Conservation (phyloP, 2,797 vertebrate species). For the Calcarius lapponicus region DNA sequence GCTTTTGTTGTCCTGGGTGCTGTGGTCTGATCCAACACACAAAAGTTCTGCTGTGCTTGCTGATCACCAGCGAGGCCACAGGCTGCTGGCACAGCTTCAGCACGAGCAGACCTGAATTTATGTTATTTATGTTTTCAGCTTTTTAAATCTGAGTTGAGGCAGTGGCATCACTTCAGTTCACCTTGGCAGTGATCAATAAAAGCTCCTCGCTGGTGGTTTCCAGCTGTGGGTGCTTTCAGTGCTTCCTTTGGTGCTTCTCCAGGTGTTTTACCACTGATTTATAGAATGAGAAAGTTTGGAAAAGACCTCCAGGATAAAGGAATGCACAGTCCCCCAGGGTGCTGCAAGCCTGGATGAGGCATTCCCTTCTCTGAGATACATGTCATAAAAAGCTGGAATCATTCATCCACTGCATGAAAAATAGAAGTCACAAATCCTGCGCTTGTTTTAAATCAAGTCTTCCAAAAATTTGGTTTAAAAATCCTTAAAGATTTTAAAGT, state of each 20-base stretch:
- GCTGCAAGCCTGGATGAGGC: not conserved
- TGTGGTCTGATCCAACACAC: not conserved
- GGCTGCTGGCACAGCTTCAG: not conserved
- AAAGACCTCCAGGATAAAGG: not conserved
- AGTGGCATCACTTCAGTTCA: not conserved
- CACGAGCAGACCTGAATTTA: not conserved
- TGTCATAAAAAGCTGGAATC: not conserved
- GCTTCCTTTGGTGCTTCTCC: not conserved
- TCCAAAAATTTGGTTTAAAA: not conserved
- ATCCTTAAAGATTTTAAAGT: not conserved
- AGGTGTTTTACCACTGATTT: not conserved
- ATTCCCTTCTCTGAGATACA: too few relatives aligned
- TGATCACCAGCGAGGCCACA: not conserved
- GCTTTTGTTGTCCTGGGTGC: slow-evolving; percentile 4
- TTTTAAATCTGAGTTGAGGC: not conserved
- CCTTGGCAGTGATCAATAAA: not conserved
- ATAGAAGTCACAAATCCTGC: not conserved
- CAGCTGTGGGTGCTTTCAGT: not conserved
- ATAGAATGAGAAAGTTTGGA: not conserved
- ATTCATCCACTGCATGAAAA: not conserved
- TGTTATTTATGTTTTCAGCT: not conserved
- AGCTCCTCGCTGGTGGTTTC: not conserved
- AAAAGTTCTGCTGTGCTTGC: slow-evolving; percentile 47
- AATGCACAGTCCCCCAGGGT: not conserved
- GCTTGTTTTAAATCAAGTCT: not conserved